Conservation (phyloP, 2,888 invertebrate genomes). For the Dryomyza anilis region DNA sequence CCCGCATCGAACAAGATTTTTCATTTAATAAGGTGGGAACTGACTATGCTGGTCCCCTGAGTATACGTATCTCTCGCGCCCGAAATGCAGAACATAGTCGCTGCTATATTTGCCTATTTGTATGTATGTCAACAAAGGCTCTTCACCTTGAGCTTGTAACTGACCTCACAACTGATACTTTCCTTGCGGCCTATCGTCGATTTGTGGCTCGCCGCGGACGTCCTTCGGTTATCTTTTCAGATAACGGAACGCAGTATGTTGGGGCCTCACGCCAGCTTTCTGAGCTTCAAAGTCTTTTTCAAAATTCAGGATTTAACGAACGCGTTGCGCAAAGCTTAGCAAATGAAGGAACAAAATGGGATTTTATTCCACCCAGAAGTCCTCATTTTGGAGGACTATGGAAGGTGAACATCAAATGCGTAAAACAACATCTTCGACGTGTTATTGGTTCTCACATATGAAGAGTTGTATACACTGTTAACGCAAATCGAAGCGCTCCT, state of each 20-base stretch:
- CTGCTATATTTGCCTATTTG: too few species aligned
- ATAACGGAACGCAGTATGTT: constrained; percentile 10
- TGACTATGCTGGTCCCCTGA: constrained; percentile 28
- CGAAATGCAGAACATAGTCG: constrained; percentile 28
- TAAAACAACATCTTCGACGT: constrained; percentile 1
- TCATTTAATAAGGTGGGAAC: constrained; percentile 17
- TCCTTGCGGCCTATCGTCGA: constrained; percentile 24
- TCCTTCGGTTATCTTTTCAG: constrained; percentile 22
- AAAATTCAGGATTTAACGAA: not conserved
- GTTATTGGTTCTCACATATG: constrained; percentile 7
- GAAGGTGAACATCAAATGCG: constrained; percentile 16
- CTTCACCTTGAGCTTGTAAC: constrained; percentile 30
- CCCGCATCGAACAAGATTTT: too few species aligned
- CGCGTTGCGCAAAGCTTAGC: not conserved
- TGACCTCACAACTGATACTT: constrained; percentile 26
- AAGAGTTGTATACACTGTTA: constrained; percentile 15
- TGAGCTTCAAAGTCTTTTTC: not conserved
- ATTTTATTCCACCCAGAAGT: constrained; percentile 21
- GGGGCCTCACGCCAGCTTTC: too few species aligned
- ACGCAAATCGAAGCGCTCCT: constrained; percentile 2
- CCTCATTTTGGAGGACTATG: too few species aligned
- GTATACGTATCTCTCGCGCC: constrained; percentile 22
- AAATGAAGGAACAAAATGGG: constrained; percentile 1
- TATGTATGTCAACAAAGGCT: too few species aligned
- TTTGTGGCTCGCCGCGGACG: constrained; percentile 29